These are phyloP conservation scores for Pemphigus obesinymphae DNA, from an alignment of 1,140 invertebrate species.

Conservation along the genomic window DNA sequence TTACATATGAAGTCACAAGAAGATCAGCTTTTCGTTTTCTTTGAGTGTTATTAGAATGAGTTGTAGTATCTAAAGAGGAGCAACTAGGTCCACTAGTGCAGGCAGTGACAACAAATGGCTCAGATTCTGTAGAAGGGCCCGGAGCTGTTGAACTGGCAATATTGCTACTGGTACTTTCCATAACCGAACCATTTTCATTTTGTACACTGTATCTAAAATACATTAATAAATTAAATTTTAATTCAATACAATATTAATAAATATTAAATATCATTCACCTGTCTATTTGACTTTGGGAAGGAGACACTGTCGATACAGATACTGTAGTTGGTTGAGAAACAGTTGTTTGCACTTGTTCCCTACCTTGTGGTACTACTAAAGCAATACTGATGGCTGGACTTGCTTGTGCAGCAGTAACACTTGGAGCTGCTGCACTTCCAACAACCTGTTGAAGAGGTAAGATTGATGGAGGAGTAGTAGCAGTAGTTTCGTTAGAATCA, in stretches of 20 bases:
- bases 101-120: conserved; percentile 26
- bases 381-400: conserved; percentile 32
- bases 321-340: conserved; percentile 32
- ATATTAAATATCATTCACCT: conserved; percentile 23
- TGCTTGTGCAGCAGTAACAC: conserved; percentile 15
- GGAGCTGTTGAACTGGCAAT: conserved; percentile 33
- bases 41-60: conserved; percentile 4
- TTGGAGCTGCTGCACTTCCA: conserved; percentile 11
- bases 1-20: conserved; percentile 31
- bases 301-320: conserved; percentile 33
- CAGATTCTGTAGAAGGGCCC: conserved; percentile 22
- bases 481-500: conserved; percentile 27
- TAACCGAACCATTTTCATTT: conserved; percentile 7
- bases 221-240: not conserved
- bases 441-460: conserved; percentile 27
- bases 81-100: conserved; percentile 35
- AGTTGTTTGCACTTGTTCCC: conserved; percentile 30
- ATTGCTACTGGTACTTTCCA: conserved; percentile 30
- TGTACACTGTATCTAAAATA: conserved; percentile 36
- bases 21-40: conserved; percentile 35
- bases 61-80: conserved; percentile 34
- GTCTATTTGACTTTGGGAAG: conserved; percentile 37
- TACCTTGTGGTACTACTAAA: conserved; percentile 30
- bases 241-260: not conserved
- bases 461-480: not conserved